Conservation (phyloP, 2,888 invertebrate species). For the Trachelus stipa region DNA sequence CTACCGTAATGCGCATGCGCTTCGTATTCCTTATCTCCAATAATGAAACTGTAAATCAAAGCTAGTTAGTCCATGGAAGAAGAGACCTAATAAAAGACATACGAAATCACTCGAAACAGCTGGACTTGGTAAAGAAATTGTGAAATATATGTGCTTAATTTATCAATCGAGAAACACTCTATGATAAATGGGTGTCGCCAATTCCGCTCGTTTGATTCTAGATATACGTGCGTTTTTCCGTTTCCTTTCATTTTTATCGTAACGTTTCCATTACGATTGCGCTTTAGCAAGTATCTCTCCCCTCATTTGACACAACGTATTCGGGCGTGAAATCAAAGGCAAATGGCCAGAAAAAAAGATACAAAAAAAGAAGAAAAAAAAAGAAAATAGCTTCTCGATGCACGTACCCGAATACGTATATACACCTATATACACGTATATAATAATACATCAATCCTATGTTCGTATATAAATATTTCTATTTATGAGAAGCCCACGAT, state of each 20-base stretch:
- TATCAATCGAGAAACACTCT: background rate
- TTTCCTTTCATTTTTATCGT: background rate
- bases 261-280: background rate
- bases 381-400: background rate
- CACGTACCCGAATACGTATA: background rate
- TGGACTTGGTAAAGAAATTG: background rate
- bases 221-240: background rate
- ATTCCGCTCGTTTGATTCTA: background rate
- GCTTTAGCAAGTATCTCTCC: background rate
- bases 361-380: background rate
- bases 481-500: background rate
- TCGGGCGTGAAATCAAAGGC: conserved; percentile 3
- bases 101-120: background rate
- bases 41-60: background rate
- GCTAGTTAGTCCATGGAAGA: background rate
- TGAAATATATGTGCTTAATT: background rate
- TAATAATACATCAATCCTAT: background rate
- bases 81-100: background rate
- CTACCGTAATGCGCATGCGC: background rate
- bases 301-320: background rate
- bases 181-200: background rate
- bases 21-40: background rate
- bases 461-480: background rate
- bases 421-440: background rate
- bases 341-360: background rate